Conservation (phyloP, 2,797 vertebrate genomes). For the Rallus crepitans region DNA sequence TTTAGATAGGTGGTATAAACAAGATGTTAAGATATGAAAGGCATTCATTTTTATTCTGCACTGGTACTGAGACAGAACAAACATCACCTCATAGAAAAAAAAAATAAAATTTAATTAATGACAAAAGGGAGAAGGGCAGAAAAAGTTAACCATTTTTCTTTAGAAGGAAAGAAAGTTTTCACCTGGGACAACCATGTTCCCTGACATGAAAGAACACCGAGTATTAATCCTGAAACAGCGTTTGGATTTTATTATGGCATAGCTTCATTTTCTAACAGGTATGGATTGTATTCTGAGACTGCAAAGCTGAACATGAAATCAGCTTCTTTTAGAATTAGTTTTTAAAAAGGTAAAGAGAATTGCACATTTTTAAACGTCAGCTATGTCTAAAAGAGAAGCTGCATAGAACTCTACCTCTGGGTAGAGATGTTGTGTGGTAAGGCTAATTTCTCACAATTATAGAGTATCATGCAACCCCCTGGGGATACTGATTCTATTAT, state of each 20-base stretch:
- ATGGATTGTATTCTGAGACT: background rate
- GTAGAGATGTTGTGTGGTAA: slow-evolving; percentile 32
- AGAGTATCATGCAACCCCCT: slow-evolving; percentile 8
- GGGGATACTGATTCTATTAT: slow-evolving; percentile 43
- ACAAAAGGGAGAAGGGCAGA: background rate
- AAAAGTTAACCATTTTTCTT: background rate
- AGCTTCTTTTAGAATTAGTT: background rate
- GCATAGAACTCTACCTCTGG: slow-evolving; percentile 4
- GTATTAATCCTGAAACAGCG: slow-evolving; percentile 39
- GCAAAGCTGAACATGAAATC: background rate
- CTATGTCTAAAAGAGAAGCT: background rate
- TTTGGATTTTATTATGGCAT: background rate
- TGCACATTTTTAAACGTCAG: slow-evolving; percentile 15
- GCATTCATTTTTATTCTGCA: slow-evolving; percentile 48
- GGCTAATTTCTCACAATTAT: slow-evolving; percentile 38
- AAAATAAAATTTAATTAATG: background rate
- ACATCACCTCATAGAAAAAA: background rate
- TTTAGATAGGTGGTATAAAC: slow-evolving; percentile 35
- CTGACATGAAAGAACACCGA: background rate
- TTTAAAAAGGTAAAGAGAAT: slow-evolving; percentile 15
- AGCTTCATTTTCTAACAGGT: background rate
- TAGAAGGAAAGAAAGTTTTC: slow-evolving; percentile 5
- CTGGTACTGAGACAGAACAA: slow-evolving; percentile 18
- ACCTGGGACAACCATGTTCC: background rate
- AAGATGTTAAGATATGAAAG: slow-evolving; percentile 2